Base-by-base conservation (phyloP, 1,140 invertebrate genomes). In the Popillia japonica region DNA sequence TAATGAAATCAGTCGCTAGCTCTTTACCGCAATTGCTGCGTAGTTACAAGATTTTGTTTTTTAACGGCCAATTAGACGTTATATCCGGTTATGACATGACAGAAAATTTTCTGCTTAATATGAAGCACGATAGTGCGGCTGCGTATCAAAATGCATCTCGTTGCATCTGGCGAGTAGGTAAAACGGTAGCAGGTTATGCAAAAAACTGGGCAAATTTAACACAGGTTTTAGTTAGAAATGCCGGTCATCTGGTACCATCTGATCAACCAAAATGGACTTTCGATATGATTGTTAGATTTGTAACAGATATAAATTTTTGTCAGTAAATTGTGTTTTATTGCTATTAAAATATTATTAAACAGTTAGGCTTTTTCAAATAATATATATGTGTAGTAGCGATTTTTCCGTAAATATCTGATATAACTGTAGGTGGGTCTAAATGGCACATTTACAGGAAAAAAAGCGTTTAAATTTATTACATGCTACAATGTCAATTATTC, bases 1-100 rank as follows among this genome's bases (percentile, higher is more conserved):
- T 97, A 0, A 94, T 96, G 92, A 89, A 95, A 81, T 94, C 93
- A 0, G 90, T 95, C 17, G 92, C 93, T 44, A 90, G 90, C 0
- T 92, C 91, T 90, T 87, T 97, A 72, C 87, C 90, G 8, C 90
- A 92, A 72, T 85, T 97, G 0, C 91, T 87, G 81, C 90, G 83
- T 64, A 82, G 90, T 77, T 94, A 94, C 82, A 88, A 88, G 85
- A 89, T 93, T 4, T 81, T 94, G 34, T 88, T 93, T 79, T 96
- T 94, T 85, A 95, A 92, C 83, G 95, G 95, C 6, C 94, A 96
- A 84, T 86, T 96, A 68, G 95, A 96, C 85, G 91, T 96, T 48
- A 94, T 96, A 75, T 91, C 94, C 9, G 92, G 94, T 0, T 94
- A 94, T 82, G 92, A 93, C 9, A 86, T 93, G 6, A 94, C 94